phyloP scores from a whole-genome alignment of 2,113 vertebrate species.

The Oreocharis arfaki region DNA sequence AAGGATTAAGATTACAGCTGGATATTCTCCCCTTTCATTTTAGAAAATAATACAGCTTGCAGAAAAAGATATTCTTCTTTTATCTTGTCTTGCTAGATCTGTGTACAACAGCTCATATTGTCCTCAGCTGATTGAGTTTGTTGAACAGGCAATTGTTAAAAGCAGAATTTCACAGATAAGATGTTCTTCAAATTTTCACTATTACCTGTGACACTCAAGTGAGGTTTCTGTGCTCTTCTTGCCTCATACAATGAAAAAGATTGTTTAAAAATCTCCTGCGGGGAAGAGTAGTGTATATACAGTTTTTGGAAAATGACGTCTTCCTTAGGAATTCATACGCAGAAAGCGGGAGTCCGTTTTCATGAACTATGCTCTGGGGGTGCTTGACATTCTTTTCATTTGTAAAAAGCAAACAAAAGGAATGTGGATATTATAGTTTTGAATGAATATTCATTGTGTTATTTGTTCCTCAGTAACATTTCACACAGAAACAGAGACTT shows the following conservation, averaged over 20 bases:
- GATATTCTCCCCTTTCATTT: neutral
- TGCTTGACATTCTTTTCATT: neutral
- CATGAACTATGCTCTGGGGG: neutral
- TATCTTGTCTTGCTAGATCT: neutral
- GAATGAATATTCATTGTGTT: neutral
- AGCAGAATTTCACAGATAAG: neutral
- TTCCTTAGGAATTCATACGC: neutral
- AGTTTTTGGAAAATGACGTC: neutral
- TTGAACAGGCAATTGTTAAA: neutral
- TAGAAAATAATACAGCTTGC: neutral
- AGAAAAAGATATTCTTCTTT: neutral
- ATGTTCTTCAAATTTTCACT: neutral
- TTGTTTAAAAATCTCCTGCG: neutral
- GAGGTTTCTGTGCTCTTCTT: neutral
- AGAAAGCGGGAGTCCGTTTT: neutral
- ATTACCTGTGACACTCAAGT: neutral
- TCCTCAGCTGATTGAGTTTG: neutral
- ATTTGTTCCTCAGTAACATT: neutral
- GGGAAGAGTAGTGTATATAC: neutral
- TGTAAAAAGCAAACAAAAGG: neutral
- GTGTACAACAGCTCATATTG: accelerated
- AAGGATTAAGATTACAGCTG: neutral
- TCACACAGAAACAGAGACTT: neutral
- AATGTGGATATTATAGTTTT: neutral
- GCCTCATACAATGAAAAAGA: neutral